A percentile compares a stretch with the other conserved stretches of the same genome.
These are phyloP conservation scores for Nephrotoma guestfalica DNA, from an alignment of 2,888 invertebrate species.

Conservation along the genomic window DNA sequence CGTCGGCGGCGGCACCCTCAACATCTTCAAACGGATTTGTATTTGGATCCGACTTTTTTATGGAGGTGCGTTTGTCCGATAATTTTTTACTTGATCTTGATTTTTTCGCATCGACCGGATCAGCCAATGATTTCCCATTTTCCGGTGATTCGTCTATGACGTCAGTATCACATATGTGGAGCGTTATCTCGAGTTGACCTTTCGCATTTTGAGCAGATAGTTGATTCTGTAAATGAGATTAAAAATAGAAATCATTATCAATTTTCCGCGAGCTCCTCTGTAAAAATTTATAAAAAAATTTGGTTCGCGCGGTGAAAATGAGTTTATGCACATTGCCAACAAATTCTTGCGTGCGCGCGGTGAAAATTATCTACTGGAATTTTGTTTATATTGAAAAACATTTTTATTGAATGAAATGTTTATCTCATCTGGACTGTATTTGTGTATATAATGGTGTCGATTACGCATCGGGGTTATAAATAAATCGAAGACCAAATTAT, in stretches of 20 bases:
- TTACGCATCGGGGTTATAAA: too few species aligned
- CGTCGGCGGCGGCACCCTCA: not conserved
- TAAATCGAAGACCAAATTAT: too few species aligned
- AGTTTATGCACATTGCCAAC: not conserved
- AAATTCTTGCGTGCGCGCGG: too few species aligned
- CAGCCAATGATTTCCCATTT: conserved; percentile 1
- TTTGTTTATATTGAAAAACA: too few species aligned
- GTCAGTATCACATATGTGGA: conserved; percentile 23
- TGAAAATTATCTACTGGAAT: too few species aligned
- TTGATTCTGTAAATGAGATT: not conserved
- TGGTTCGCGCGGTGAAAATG: not conserved
- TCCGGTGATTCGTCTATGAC: not conserved
- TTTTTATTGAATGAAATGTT: too few species aligned
- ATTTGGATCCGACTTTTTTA: conserved; percentile 5
- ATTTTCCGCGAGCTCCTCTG: not conserved
- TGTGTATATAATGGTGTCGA: too few species aligned
- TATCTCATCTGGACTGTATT: too few species aligned
- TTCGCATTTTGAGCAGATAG: conserved; percentile 14
- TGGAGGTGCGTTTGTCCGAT: conserved; percentile 3
- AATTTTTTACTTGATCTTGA: not conserved
- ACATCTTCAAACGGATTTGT: conserved; percentile 4
- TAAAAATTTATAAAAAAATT: not conserved
- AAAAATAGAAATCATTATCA: conserved; percentile 21
- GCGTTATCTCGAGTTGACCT: conserved; percentile 28
- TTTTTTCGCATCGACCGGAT: not conserved